phyloP scores from a whole-genome alignment of 2,797 vertebrate species.

The Triplophysa yarkandensis region DNA sequence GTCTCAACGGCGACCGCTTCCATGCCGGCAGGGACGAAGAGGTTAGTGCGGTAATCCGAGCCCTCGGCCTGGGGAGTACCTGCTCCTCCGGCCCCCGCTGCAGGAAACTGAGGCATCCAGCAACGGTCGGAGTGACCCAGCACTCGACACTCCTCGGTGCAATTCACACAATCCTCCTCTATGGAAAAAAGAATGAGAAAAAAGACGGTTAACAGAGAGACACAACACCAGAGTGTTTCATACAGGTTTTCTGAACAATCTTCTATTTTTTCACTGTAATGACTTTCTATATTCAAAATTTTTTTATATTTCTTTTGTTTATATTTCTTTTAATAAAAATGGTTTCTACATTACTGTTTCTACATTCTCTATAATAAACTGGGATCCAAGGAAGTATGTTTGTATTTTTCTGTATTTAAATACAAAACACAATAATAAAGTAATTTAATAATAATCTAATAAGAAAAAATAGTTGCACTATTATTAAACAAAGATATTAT shows the following conservation, averaged over 20 bases:
- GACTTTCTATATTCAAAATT: too few species aligned
- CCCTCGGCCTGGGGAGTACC: slow-evolving; percentile 92
- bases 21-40: slow-evolving; percentile 94
- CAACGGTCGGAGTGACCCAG: slow-evolving; percentile 99
- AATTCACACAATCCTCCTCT: slow-evolving; percentile 99
- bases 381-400: background rate
- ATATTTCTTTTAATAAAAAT: too few species aligned
- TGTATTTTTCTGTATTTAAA: background rate
- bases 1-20: slow-evolving; percentile 89
- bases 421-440: background rate
- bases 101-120: slow-evolving; percentile 99
- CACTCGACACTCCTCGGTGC: slow-evolving; percentile 97
- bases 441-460: too few species aligned
- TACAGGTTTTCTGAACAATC: background rate
- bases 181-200: slow-evolving; percentile 55
- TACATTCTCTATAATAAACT: background rate
- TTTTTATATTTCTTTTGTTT: too few species aligned
- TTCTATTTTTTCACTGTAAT: too few species aligned
- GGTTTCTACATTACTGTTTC: too few species aligned
- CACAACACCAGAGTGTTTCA: slow-evolving; percentile 11
- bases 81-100: slow-evolving; percentile 64
- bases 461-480: too few species aligned
- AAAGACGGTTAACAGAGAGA: slow-evolving; percentile 26
- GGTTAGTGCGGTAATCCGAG: slow-evolving; percentile 97
- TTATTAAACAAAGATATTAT: too few species aligned